Evolutionary conservation across 2,113 vertebrate genomes (phyloP), one percentile per base, ranked within the genome.

Genomic region (Bufo bufo): DNA sequence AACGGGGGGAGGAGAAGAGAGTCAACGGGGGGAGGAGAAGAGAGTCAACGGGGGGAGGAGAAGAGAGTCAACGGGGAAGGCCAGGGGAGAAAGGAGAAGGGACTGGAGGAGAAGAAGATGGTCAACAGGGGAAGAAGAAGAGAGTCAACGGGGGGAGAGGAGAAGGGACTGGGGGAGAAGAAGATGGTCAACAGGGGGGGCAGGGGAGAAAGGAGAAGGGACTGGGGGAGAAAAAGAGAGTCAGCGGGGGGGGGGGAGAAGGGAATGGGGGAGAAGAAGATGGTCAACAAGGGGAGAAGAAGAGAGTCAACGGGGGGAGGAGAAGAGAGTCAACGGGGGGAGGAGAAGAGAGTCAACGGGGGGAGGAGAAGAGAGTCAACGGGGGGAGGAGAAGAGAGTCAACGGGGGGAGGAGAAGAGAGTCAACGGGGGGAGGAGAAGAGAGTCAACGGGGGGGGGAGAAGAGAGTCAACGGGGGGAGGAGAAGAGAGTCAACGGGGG

Each of bases 331-430:
- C n/a, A n/a, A 13, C 2, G 6, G n/a, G 33, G 9, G 66, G 66
- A 12, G 8, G 13, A 14, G n/a, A 14, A 8, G n/a, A 14, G 7
- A 2, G 0, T 9, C 3, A 33, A 2, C 1, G 33, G 0, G 5
- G 5, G 33, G 9, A 43, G 69, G 13, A 11, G 3, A 19, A 6
- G 6, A 19, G 33, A 6, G 33, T n/a, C 23, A n/a, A 3, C 1
- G 6, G 66, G 23, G n/a, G 23, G 66, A n/a, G 23, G 13, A 33
- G 23, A 23, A n/a, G 7, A 4, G 20, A 10, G 5, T 4, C 10
- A 10, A 23, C 8, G 33, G 3, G 4, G 8, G 8, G 11, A 3
- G 7, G 65, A 33, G 11, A n/a, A 33, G 9, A 7, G 20, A n/a
- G 6, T 20, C 20, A 33, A n/a, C 9, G 65, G 4, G 23, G 12